Base-by-base conservation (phyloP, 2,888 invertebrate genomes). In the Pherbina coryleti region DNA sequence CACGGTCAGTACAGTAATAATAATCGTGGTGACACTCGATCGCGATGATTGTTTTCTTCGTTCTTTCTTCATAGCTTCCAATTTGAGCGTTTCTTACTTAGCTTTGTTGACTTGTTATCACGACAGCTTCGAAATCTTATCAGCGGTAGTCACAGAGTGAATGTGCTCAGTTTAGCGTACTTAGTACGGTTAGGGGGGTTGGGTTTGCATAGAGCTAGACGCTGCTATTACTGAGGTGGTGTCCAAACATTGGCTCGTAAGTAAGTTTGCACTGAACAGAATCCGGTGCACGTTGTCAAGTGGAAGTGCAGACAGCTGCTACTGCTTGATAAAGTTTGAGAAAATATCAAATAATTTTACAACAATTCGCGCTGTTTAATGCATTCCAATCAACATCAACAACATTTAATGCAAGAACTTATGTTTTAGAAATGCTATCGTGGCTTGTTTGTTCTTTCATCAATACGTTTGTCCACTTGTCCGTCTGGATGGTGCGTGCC, bases 61-160 rank as follows among this genome's bases (percentile, higher is more conserved):
- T 44, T 11, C 44, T 44, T 44, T 44, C 44, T 44, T 44, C 44
- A 44, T 22, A 7, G 19, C 22, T 60, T 9, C 57, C 25, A 9
- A 3, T 31, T 28, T 19, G n/a, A 53, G 70, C 31, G n/a, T 8
- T 51, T 55, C 70, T 70, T n/a, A 2, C 1, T 19, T 55, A 55
- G 71, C 31, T 55, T 44, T 72, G 53, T 53, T 55, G 4, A 8
- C n/a, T 19, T 71, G n/a, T 55, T 31, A 55, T 71, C 34, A 71
- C 25, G 19, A 55, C 34, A 19, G 69, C 19, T 37, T 34, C 31
- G 17, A 34, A 34, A 28, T 69, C n/a, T 69, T 69, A 69, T 69
- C 71, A 31, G 22, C 57, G n/a, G 31, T 57, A 22, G 37, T 19
- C n/a, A 34, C 19, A 25, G 17, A 22, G 44, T 44, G 44, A 44